Evolutionary conservation across 2,113 vertebrate genomes (phyloP).

Genomic region (Bucco capensis): DNA sequence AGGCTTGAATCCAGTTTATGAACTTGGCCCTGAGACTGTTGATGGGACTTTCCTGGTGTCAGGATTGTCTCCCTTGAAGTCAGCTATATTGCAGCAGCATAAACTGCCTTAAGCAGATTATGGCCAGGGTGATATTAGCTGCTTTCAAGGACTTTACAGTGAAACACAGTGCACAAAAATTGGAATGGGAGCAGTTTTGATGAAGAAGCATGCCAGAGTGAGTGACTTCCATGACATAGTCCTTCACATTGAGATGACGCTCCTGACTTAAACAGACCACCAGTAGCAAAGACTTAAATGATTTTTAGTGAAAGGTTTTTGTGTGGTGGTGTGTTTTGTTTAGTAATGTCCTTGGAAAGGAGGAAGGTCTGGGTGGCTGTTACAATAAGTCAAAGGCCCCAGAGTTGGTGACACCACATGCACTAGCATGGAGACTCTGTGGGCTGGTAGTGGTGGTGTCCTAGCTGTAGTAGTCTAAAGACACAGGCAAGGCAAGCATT

Average conservation of each 20-base stretch:
- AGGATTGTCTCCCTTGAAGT: conserved; percentile 12
- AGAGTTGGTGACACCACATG: not conserved
- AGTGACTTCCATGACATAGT: not conserved
- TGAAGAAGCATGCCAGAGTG: conserved; percentile 1
- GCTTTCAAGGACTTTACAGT: not conserved
- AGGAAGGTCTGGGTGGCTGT: not conserved
- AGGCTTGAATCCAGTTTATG: not conserved
- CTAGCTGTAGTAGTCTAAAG: not conserved
- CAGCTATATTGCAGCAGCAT: not conserved
- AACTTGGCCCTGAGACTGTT: conserved; percentile 4
- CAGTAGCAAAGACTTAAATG: not conserved
- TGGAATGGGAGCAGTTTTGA: not conserved
- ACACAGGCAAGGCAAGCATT: not conserved
- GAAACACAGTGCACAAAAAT: not conserved
- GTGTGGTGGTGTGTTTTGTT: not conserved
- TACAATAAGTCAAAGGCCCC: not conserved
- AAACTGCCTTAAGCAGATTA: not conserved
- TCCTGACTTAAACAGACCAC: not conserved
- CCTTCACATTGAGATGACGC: not conserved
- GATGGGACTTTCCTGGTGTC: not conserved
- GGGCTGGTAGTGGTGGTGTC: not conserved
- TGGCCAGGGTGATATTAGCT: not conserved
- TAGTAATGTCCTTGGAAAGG: not conserved
- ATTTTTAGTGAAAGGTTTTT: not conserved
- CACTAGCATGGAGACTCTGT: not conserved